Evolutionary conservation across 2,797 vertebrate genomes (phyloP).

Genomic region (Limnodromus scolopaceus): DNA sequence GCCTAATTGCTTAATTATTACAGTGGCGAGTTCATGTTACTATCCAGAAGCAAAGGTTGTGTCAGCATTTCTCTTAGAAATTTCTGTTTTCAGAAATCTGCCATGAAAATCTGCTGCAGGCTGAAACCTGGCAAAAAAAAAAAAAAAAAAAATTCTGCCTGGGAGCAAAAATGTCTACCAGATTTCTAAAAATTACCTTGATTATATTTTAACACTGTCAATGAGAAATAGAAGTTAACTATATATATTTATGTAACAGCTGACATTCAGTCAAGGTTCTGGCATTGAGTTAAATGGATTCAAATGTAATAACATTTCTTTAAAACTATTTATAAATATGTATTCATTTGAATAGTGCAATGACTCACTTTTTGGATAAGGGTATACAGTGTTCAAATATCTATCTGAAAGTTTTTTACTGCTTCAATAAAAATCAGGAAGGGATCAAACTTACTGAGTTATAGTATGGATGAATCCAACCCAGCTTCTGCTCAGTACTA

Average conservation of each 20-base stretch:
- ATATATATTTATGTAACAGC: background rate
- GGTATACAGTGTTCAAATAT: background rate
- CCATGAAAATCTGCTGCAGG: slow-evolving; percentile 24
- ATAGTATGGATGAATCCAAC: background rate
- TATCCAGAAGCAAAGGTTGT: slow-evolving; percentile 49
- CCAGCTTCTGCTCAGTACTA: background rate
- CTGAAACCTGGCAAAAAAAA: background rate
- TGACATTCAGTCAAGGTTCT: background rate
- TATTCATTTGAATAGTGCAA: background rate
- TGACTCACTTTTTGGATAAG: background rate
- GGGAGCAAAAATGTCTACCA: background rate
- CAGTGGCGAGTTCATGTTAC: slow-evolving; percentile 59
- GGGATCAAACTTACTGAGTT: background rate
- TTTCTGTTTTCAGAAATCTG: slow-evolving; percentile 54
- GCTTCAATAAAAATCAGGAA: background rate
- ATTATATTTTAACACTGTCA: slow-evolving; percentile 1
- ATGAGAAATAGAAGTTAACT: slow-evolving; percentile 5
- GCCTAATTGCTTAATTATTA: slow-evolving; percentile 84
- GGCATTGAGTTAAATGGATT: background rate
- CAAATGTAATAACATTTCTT: background rate
- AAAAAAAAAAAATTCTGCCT: background rate
- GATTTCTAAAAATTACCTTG: slow-evolving; percentile 24
- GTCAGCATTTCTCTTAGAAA: slow-evolving; percentile 72
- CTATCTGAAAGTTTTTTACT: background rate
- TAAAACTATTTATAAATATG: background rate